Evolutionary conservation across 2,797 vertebrate species (phyloP).

Genomic region (Vespertilio murinus): DNA sequence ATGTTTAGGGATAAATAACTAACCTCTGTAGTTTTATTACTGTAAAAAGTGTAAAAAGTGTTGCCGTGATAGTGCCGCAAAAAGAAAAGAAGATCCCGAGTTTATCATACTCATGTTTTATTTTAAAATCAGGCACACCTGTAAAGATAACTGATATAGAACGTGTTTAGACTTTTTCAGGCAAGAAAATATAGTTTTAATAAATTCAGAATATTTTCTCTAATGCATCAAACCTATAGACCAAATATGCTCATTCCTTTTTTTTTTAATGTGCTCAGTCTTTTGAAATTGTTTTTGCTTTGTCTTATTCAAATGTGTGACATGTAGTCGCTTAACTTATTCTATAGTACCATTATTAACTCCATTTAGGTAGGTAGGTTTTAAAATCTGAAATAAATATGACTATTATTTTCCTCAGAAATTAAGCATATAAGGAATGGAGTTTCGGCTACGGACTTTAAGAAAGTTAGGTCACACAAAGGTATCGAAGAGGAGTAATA

Average conservation of each 20-base stretch:
- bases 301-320: background rate
- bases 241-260: background rate
- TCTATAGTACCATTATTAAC: background rate
- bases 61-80: background rate
- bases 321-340: background rate
- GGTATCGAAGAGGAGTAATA: background rate
- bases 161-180: background rate
- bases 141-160: background rate
- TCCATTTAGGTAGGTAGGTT: background rate
- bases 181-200: background rate
- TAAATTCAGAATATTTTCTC: background rate
- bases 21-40: background rate
- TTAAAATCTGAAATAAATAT: constrained; percentile 9
- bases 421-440: background rate
- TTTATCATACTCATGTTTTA: background rate
- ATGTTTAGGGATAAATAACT: background rate
- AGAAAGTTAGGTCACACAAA: background rate
- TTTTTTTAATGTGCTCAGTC: background rate
- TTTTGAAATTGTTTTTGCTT: background rate
- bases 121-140: constrained; percentile 2
- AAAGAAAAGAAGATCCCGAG: background rate
- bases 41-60: background rate
- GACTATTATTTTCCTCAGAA: background rate
- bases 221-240: background rate
- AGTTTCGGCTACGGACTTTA: background rate